Evolutionary conservation across 2,797 vertebrate genomes (phyloP), one percentile per base, ranked within the genome.

Genomic region (Phrynocephalus vlangalii): DNA sequence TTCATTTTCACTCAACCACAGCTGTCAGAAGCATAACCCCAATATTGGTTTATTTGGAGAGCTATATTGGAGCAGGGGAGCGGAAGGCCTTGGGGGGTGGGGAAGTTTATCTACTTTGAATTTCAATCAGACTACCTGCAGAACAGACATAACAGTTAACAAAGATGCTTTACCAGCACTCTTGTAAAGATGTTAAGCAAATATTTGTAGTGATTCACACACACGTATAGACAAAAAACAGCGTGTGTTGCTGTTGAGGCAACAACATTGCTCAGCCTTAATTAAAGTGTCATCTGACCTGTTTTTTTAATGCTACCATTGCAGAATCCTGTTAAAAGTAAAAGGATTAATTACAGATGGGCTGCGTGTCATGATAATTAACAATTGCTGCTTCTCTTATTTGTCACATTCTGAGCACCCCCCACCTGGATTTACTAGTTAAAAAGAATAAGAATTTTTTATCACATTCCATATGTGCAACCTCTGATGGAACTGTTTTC

Each of bases 171-270:
- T 93, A 95, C 91, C 93, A 95, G 92, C 92, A 92, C 92, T 96
- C 92, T 89, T 92, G 33, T 91, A 95, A 96, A 95, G 94, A 95
- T 95, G 90, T 95, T 95, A 95, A 95, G 94, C 94, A 95, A 96
- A 95, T 96, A 96, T 95, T 96, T 95, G 94, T 93, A 94, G 92
- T 93, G 93, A 89, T 95, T 95, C 92, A 92, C 92, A 94, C 88
- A 93, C 91, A 95, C 92, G 68, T 88, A 92, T 94, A 96, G 93
- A 95, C 91, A 94, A 95, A 95, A 96, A 95, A 78, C 94, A 95
- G 85, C 91, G 96, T 93, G 94, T 96, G 92, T 93, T 94, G 89
- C 91, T 95, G 94, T 94, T 94, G 92, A 91, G 94, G 91, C 90
- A 95, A 87, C 92, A 95, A 94, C 92, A 94, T 83, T 92, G 91